Conservation (phyloP, 2,888 invertebrate species). For the Azorinus chamasolen region DNA sequence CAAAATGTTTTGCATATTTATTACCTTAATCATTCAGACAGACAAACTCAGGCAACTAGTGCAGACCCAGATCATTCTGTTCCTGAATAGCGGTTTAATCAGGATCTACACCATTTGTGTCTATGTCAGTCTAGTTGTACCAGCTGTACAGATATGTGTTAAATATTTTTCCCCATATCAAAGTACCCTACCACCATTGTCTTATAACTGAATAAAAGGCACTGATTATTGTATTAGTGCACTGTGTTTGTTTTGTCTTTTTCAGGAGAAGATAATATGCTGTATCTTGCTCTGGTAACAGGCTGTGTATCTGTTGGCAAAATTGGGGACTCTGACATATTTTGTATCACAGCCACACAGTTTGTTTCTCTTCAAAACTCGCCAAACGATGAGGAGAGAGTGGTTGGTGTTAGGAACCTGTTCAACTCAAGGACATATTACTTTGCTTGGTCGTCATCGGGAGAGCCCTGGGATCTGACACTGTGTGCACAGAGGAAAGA, state of each 20-base stretch:
- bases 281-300: slow-evolving; percentile 97
- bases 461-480: slow-evolving; percentile 93
- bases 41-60: too few relatives aligned
- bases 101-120: too few relatives aligned
- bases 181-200: too few relatives aligned
- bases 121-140: too few relatives aligned
- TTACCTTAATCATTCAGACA: too few relatives aligned
- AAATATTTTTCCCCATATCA: too few relatives aligned
- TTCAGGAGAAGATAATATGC: slow-evolving; percentile 83
- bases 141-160: too few relatives aligned
- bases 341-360: slow-evolving; percentile 96
- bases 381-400: slow-evolving; percentile 85
- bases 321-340: slow-evolving; percentile 97
- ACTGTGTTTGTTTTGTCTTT: slow-evolving; percentile 18
- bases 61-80: too few relatives aligned
- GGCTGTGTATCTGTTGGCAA: slow-evolving; percentile 99
- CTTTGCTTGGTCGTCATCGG: slow-evolving; percentile 93
- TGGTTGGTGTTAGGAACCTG: slow-evolving; percentile 90
- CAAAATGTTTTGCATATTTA: too few relatives aligned
- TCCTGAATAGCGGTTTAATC: too few relatives aligned
- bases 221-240: too few relatives aligned
- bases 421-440: slow-evolving; percentile 99
- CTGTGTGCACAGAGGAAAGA: slow-evolving; percentile 96
- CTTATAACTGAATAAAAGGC: too few relatives aligned
- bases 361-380: slow-evolving; percentile 92